These are phyloP conservation scores for Sabellastarte sp. DNA, from an alignment of 2,888 invertebrate species.

Conservation along the genomic window DNA sequence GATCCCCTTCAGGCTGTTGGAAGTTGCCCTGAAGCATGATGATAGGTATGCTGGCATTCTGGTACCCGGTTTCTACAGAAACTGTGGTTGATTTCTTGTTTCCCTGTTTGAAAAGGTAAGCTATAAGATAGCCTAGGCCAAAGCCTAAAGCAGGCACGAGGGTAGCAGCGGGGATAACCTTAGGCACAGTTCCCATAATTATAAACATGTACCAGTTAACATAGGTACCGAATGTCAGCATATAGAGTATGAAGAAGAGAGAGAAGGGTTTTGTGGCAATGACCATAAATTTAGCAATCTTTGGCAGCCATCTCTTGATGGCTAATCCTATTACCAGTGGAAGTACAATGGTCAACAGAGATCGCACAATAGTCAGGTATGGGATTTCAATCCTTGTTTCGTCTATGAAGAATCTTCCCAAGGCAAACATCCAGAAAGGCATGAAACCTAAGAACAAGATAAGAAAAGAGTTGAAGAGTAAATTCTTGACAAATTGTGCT, in stretches of 20 bases:
- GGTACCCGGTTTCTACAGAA: conserved; percentile 14
- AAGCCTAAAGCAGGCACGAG: conserved; percentile 61
- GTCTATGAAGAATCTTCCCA: conserved; percentile 52
- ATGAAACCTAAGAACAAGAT: conserved; percentile 56
- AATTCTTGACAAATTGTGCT: too few species aligned
- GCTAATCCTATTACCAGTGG: conserved; percentile 60
- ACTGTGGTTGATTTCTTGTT: conserved; percentile 47
- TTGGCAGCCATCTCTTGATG: conserved; percentile 42
- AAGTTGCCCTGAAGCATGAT: conserved; percentile 50
- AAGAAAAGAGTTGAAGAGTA: too few species aligned
- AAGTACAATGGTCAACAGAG: conserved; percentile 57
- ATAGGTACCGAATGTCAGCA: conserved; percentile 58
- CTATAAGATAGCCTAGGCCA: conserved; percentile 55
- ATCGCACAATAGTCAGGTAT: conserved; percentile 55
- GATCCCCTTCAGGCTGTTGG: conserved; percentile 43
- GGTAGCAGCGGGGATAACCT: conserved; percentile 54
- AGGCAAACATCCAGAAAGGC: conserved; percentile 62
- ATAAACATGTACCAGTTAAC: conserved; percentile 59
- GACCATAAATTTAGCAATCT: conserved; percentile 48
- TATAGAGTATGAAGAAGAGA: conserved; percentile 57
- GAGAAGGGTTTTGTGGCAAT: conserved; percentile 57
- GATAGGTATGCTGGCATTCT: conserved; percentile 58
- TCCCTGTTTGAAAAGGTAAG: conserved; percentile 43
- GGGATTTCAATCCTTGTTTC: conserved; percentile 48
- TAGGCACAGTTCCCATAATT: conserved; percentile 47